These are phyloP conservation scores for Hylaeus anthracinus DNA, from an alignment of 1,140 invertebrate genomes.

Conservation along the genomic window DNA sequence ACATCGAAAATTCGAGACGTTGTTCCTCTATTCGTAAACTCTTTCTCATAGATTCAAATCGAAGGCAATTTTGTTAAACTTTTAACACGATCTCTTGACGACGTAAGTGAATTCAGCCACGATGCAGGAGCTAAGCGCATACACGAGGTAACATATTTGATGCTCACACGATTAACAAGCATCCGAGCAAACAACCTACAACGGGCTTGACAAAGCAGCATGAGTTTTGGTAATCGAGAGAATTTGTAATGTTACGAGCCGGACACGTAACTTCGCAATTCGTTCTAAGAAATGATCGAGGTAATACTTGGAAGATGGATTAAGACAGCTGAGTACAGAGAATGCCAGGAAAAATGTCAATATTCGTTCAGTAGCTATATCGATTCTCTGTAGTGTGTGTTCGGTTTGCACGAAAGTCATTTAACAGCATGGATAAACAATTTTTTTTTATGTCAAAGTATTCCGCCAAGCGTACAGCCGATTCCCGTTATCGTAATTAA, in stretches of 20 bases:
- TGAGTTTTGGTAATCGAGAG: background rate
- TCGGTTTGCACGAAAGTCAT: background rate
- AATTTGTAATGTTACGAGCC: constrained; percentile 2
- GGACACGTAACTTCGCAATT: background rate
- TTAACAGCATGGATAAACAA: background rate
- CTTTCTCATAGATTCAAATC: too few species aligned
- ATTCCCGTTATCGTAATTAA: background rate
- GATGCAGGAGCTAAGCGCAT: constrained; percentile 64
- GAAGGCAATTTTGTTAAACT: too few species aligned
- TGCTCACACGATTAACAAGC: constrained; percentile 67
- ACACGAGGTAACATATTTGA: constrained; percentile 64
- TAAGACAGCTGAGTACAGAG: background rate
- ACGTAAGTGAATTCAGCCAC: constrained; percentile 63
- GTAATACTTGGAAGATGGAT: background rate
- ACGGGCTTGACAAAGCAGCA: constrained; percentile 58
- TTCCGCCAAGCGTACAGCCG: too few species aligned
- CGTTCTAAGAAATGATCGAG: background rate
- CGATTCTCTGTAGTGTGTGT: background rate
- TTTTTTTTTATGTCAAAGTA: background rate
- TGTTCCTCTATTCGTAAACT: too few species aligned
- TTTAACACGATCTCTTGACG: constrained; percentile 47
- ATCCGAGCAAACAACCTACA: constrained; percentile 65
- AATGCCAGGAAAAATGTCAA: too few species aligned
- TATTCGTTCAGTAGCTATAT: background rate
- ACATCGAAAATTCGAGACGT: too few species aligned